Conservation (phyloP, 2,888 invertebrate genomes). For the Lycocerus yunnanus region DNA sequence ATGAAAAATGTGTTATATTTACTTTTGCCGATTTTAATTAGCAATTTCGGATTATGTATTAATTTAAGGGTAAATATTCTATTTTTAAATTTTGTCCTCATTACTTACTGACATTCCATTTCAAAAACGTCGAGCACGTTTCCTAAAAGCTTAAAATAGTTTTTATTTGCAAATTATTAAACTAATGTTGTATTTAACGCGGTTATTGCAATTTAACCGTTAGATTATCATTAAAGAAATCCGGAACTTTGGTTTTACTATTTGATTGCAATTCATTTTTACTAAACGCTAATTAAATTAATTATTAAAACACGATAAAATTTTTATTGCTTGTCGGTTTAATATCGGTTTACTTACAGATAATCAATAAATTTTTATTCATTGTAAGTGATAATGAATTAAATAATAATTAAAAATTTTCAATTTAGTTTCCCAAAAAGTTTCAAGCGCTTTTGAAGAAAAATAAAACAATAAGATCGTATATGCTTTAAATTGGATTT, state of each 20-base stretch:
- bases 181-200: background rate
- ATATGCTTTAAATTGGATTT: background rate
- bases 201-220: background rate
- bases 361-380: background rate
- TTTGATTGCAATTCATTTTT: background rate
- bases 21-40: background rate
- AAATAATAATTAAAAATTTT: background rate
- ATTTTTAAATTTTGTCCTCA: constrained; percentile 1
- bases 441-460: background rate
- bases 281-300: background rate
- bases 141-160: constrained; percentile 8
- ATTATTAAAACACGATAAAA: background rate
- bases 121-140: background rate
- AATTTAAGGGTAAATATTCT: constrained; percentile 21
- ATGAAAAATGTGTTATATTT: background rate
- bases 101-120: background rate
- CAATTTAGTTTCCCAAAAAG: background rate
- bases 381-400: background rate
- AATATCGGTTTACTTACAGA: background rate
- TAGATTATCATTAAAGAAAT: background rate
- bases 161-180: background rate
- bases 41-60: constrained; percentile 6
- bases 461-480: no score
- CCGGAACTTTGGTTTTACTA: background rate
- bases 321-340: background rate